phyloP scores from a whole-genome alignment of 2,113 vertebrate genomes.

The Nannobrachium achirus region DNA sequence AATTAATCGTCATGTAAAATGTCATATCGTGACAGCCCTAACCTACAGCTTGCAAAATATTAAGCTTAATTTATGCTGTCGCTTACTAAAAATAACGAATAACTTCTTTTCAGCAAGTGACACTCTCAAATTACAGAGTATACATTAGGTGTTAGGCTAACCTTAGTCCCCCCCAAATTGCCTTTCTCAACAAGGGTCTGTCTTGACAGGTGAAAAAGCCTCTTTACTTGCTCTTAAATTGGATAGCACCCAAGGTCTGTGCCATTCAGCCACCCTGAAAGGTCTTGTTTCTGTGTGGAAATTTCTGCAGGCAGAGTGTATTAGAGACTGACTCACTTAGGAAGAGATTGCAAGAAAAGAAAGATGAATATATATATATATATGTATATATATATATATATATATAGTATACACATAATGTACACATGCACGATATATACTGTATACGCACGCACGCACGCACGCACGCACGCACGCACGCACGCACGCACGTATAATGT shows the following conservation, averaged over 20 bases:
- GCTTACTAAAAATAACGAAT: too few relatives aligned
- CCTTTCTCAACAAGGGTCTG: constrained; percentile 15
- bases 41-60: too few relatives aligned
- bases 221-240: constrained; percentile 35
- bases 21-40: too few relatives aligned
- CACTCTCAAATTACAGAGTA: too few relatives aligned
- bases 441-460: not conserved
- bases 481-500: too few relatives aligned
- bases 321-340: constrained; percentile 23
- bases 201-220: constrained; percentile 14
- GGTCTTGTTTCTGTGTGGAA: constrained; percentile 20
- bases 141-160: too few relatives aligned
- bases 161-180: too few relatives aligned
- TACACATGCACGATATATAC: not conserved
- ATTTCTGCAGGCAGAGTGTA: constrained; percentile 14
- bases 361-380: not conserved
- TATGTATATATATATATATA: too few relatives aligned
- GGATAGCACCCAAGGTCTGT: constrained; percentile 4
- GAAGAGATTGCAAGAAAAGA: constrained; percentile 23
- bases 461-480: too few relatives aligned
- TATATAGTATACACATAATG: not conserved
- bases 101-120: too few relatives aligned
- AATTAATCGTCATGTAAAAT: too few relatives aligned
- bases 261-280: constrained; percentile 10
- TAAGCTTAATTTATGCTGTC: too few relatives aligned